These are phyloP conservation scores for Acipenser transmontanus DNA, from an alignment of 2,797 vertebrate genomes.

Conservation along the genomic window DNA sequence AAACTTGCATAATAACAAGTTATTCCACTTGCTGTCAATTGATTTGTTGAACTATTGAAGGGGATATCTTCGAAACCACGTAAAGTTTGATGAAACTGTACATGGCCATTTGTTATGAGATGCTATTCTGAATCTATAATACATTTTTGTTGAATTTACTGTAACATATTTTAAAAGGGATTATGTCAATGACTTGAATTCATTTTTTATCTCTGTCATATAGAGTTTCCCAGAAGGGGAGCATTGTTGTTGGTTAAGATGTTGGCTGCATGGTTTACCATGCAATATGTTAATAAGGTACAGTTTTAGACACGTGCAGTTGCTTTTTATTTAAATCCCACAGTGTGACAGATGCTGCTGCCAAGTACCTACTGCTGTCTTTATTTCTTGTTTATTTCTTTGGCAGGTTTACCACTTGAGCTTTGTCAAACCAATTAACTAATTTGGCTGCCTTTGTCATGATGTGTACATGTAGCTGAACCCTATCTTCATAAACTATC, in stretches of 20 bases:
- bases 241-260: slow-evolving; percentile 32
- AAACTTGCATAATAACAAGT: too few relatives aligned
- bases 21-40: too few relatives aligned
- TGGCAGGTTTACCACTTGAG: background rate
- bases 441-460: background rate
- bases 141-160: too few relatives aligned
- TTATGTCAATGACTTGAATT: background rate
- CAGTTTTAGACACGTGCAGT: slow-evolving; percentile 23
- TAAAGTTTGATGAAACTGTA: too few relatives aligned
- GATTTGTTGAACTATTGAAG: too few relatives aligned
- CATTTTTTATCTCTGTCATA: slow-evolving; percentile 17
- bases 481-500: too few relatives aligned
- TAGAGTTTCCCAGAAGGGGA: slow-evolving; percentile 32
- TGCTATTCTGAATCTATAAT: too few relatives aligned
- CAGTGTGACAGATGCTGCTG: slow-evolving; percentile 25
- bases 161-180: too few relatives aligned
- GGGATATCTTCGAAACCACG: too few relatives aligned
- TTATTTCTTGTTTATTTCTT: background rate
- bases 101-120: too few relatives aligned
- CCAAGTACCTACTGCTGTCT: background rate
- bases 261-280: slow-evolving; percentile 28
- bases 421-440: background rate
- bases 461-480: too few relatives aligned
- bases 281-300: slow-evolving; percentile 28
- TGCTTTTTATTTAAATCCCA: slow-evolving; percentile 29